Conservation (phyloP, 2,888 invertebrate genomes). For the Scaptomyza cyrtandrae region DNA sequence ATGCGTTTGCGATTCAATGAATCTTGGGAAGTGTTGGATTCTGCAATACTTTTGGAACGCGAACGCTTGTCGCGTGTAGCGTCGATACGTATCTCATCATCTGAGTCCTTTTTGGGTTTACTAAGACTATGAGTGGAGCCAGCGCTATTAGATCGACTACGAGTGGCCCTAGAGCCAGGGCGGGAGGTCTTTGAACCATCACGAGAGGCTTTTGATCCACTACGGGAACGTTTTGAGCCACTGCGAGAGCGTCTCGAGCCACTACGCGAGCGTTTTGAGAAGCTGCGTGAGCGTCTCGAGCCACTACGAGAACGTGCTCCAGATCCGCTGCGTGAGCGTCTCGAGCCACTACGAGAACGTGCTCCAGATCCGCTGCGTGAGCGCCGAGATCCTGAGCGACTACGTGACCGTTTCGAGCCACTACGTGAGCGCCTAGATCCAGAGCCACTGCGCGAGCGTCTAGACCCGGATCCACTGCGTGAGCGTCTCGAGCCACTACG, state of each 20-base stretch:
- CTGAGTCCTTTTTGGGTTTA: slow-evolving; percentile 30
- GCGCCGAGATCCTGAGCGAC: slow-evolving; percentile 48
- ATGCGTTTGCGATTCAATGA: slow-evolving; percentile 57
- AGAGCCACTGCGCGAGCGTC: slow-evolving; percentile 67
- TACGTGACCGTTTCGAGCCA: slow-evolving; percentile 68
- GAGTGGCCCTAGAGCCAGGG: slow-evolving; percentile 59
- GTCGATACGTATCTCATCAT: slow-evolving; percentile 1
- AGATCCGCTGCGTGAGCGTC: slow-evolving; percentile 71
- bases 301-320: slow-evolving; percentile 69
- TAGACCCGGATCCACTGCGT: slow-evolving; percentile 66
- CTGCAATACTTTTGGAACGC: slow-evolving; percentile 49
- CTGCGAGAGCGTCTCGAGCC: slow-evolving; percentile 66
- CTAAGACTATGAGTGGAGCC: slow-evolving; percentile 36
- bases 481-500: slow-evolving; percentile 66
- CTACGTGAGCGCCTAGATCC: slow-evolving; percentile 68
- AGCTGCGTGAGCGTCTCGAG: slow-evolving; percentile 68
- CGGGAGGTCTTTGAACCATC: slow-evolving; percentile 48
- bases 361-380: slow-evolving; percentile 49
- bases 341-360: slow-evolving; percentile 71
- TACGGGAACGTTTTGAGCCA: slow-evolving; percentile 44
- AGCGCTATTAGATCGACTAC: slow-evolving; percentile 53
- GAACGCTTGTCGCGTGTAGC: slow-evolving; percentile 37
- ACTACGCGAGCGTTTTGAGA: slow-evolving; percentile 54
- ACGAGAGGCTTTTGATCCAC: slow-evolving; percentile 40
- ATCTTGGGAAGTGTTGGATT: slow-evolving; percentile 48